Conservation (phyloP, 2,888 invertebrate species). For the Onchidella celtica region DNA sequence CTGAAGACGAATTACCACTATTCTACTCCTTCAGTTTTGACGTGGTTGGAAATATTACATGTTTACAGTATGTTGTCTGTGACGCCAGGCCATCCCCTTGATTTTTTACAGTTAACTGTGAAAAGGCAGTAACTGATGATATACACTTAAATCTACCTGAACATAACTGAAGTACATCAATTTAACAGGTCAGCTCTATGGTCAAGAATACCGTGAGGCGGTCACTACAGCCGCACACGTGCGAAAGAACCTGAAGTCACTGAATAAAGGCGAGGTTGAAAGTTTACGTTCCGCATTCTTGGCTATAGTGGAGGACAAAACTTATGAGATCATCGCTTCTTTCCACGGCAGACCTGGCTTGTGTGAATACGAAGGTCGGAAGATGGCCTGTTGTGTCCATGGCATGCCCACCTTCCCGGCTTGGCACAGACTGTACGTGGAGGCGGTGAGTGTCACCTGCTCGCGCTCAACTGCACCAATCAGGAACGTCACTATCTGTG, state of each 20-base stretch:
- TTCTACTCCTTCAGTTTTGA: no score
- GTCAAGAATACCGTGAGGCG: constrained; percentile 38
- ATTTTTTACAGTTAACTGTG: no score
- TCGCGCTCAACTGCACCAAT: no score
- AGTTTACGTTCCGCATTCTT: constrained; percentile 55
- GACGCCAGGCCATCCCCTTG: no score
- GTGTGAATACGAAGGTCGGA: constrained; percentile 45
- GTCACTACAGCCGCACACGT: constrained; percentile 51
- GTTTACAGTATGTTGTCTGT: no score
- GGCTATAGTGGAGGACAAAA: constrained; percentile 50
- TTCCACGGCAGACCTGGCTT: constrained; percentile 58
- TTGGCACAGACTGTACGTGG: constrained; percentile 55
- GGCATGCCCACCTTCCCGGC: constrained; percentile 57
- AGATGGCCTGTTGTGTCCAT: constrained; percentile 54
- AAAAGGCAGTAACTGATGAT: no score
- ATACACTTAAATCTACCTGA: no score
- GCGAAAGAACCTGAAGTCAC: constrained; percentile 46
- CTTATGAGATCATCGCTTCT: constrained; percentile 53
- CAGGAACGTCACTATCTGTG: no score
- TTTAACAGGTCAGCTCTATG: constrained; percentile 38
- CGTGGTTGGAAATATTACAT: no score
- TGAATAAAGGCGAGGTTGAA: constrained; percentile 54
- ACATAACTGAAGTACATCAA: no score
- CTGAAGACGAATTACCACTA: no score
- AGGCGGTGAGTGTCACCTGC: constrained; percentile 26